Evolutionary conservation across 1,140 invertebrate species (phyloP).

Genomic region (Diachasma alloeum): DNA sequence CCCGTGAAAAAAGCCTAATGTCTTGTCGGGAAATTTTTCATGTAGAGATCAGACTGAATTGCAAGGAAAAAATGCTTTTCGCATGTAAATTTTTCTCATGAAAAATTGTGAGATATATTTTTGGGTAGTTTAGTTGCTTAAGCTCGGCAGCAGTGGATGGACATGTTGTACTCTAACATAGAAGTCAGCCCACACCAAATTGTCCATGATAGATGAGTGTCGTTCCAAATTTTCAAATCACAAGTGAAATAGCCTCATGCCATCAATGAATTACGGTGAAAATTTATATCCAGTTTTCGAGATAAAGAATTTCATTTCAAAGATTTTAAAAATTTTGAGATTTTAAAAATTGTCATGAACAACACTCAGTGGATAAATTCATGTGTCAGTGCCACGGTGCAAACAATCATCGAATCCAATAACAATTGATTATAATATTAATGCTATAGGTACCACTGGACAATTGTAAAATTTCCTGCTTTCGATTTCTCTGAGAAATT

Average conservation of each 20-base stretch:
- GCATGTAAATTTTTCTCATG: background rate
- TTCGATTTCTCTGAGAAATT: conserved; percentile 17
- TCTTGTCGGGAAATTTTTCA: no score
- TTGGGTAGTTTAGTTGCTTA: conserved; percentile 52
- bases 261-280: background rate
- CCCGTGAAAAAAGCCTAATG: no score
- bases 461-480: conserved; percentile 24
- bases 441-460: conserved; percentile 41
- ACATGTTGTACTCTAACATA: conserved; percentile 66
- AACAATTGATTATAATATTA: conserved; percentile 58
- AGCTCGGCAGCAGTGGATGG: conserved; percentile 57
- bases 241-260: background rate
- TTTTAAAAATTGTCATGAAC: conserved; percentile 6
- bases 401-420: conserved; percentile 65
- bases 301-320: background rate
- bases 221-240: conserved; percentile 31
- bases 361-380: conserved; percentile 33
- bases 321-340: background rate
- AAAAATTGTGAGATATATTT: background rate
- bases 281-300: background rate
- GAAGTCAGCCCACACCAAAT: conserved; percentile 66
- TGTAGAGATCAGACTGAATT: no score
- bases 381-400: conserved; percentile 65
- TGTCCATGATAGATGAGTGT: conserved; percentile 58
- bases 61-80: background rate